A percentile compares a stretch with the other conserved stretches of the same genome.
Conservation (phyloP, 1,140 invertebrate species). For the Drosophila mauritiana region DNA sequence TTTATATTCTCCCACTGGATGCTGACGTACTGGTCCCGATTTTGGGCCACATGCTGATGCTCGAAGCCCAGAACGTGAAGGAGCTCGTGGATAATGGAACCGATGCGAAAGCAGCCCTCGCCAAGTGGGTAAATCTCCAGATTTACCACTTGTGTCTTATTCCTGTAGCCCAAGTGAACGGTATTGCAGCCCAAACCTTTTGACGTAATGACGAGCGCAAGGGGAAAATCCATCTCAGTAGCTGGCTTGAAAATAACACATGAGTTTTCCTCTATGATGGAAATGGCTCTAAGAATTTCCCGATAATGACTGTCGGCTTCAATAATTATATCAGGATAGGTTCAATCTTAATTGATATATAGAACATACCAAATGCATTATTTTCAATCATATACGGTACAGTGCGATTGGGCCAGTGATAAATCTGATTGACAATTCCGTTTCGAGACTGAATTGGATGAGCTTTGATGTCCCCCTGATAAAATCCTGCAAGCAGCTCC, state of each 20-base stretch:
- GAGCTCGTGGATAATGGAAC: constrained; percentile 88
- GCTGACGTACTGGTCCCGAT: constrained; percentile 86
- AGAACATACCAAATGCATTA: constrained; percentile 24
- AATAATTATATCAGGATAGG: background rate
- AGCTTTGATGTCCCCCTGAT: constrained; percentile 45
- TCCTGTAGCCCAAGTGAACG: constrained; percentile 85
- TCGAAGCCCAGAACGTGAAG: constrained; percentile 87
- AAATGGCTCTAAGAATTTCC: constrained; percentile 19
- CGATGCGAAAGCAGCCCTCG: constrained; percentile 85
- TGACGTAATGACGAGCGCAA: constrained; percentile 25
- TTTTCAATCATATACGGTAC: constrained; percentile 87
- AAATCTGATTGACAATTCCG: constrained; percentile 86
- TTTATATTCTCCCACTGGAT: constrained; percentile 87
- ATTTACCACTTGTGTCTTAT: constrained; percentile 85
- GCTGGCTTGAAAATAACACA: constrained; percentile 36
- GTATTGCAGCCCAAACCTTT: constrained; percentile 79
- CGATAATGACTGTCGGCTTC: constrained; percentile 8
- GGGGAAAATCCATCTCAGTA: background rate
- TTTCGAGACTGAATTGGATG: constrained; percentile 75
- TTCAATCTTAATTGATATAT: background rate
- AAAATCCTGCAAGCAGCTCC: constrained; percentile 17
- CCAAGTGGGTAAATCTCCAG: constrained; percentile 83
- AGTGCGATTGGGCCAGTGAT: constrained; percentile 87
- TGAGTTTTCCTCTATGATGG: constrained; percentile 3
- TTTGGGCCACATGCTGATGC: constrained; percentile 87